Conservation (phyloP, 2,888 invertebrate genomes). For the Dynastes grantii region DNA sequence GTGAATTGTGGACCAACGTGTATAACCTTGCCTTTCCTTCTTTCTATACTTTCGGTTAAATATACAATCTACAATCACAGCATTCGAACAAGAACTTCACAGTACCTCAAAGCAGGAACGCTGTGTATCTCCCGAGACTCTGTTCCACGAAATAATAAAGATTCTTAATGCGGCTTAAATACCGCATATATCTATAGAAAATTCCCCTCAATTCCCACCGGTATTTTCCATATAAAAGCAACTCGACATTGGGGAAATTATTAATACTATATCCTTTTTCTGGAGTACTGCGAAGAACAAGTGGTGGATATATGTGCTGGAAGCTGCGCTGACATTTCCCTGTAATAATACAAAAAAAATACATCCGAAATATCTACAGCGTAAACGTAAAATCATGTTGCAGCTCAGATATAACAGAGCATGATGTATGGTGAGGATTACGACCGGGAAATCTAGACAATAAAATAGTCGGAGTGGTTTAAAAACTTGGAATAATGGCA, state of each 20-base stretch:
- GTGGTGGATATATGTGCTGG: neutral
- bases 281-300: neutral
- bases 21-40: too few species aligned
- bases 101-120: neutral
- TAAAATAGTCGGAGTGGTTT: constrained; percentile 22
- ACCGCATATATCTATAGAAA: neutral
- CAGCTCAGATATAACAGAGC: constrained; percentile 34
- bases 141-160: constrained; percentile 9
- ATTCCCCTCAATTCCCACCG: constrained; percentile 14
- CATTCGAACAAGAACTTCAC: neutral
- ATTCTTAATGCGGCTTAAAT: neutral
- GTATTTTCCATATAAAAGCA: constrained; percentile 17
- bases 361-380: neutral
- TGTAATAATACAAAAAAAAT: neutral
- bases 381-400: constrained; percentile 43
- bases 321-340: constrained; percentile 3
- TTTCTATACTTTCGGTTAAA: neutral
- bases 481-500: constrained; percentile 1
- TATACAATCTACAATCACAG: neutral
- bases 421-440: constrained; percentile 47
- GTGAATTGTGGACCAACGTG: too few species aligned
- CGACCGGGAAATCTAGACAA: constrained; percentile 28
- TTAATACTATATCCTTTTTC: constrained; percentile 16
- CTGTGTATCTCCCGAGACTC: neutral
- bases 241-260: neutral